Evolutionary conservation across 35 echinoderm and acorn worm genomes (phyloP).

Genomic region (Heliocidaris erythrogramma): DNA sequence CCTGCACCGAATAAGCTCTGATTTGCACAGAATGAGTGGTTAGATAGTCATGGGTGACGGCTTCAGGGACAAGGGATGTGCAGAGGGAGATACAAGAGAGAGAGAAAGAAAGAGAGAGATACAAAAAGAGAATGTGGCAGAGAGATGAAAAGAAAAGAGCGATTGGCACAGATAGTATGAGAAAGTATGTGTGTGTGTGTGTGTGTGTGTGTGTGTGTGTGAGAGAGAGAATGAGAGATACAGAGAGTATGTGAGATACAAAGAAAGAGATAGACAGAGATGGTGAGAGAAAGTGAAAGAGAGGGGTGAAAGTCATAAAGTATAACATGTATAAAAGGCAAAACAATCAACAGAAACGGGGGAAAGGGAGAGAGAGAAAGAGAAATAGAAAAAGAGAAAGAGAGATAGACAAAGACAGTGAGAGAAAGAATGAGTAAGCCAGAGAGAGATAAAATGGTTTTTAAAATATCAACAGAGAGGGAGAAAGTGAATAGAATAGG

Average conservation of each 20-base stretch:
- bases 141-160: not conserved
- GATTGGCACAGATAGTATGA: not conserved
- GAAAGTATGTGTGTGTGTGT: not conserved
- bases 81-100: not conserved
- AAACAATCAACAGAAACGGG: not conserved
- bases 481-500: too few species aligned
- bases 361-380: not conserved
- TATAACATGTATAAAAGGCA: not conserved
- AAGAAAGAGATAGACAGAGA: not conserved
- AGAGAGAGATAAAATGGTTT: not conserved
- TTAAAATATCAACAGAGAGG: not conserved
- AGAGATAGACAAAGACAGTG: not conserved
- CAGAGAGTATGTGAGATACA: not conserved
- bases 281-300: not conserved
- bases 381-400: not conserved
- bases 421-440: not conserved
- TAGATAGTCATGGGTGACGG: slow-evolving; percentile 26
- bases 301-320: not conserved
- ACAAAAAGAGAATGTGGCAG: not conserved
- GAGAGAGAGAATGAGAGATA: not conserved
- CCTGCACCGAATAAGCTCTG: slow-evolving; percentile 14
- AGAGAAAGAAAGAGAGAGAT: not conserved
- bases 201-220: not conserved
- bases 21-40: slow-evolving; percentile 21
- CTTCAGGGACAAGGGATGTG: not conserved